These are phyloP conservation scores for Drosophila bunnanda DNA, from an alignment of 2,888 invertebrate genomes.

Conservation along the genomic window DNA sequence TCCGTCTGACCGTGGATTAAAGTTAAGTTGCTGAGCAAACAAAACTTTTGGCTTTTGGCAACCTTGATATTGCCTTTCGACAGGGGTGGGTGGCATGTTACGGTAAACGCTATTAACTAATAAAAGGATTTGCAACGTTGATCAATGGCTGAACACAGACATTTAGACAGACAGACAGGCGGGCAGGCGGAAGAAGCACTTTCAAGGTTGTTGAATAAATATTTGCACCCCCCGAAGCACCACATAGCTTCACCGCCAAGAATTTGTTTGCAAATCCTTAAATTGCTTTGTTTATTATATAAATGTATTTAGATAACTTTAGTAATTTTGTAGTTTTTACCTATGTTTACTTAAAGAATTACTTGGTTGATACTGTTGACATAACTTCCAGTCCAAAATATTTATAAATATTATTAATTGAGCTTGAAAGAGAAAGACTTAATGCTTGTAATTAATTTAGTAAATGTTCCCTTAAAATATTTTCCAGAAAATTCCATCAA, in stretches of 20 bases:
- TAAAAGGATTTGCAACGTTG: conserved; percentile 42
- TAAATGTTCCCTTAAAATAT: background rate
- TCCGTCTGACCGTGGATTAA: conserved; percentile 60
- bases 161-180: background rate
- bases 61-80: conserved; percentile 32
- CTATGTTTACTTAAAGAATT: background rate
- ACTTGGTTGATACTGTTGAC: background rate
- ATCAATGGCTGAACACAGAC: conserved; percentile 30
- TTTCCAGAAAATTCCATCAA: no score
- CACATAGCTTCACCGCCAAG: background rate
- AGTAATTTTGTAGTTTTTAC: background rate
- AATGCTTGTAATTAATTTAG: background rate
- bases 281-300: conserved; percentile 3
- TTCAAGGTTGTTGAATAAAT: conserved; percentile 28
- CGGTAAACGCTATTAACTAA: conserved; percentile 38
- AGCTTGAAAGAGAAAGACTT: background rate
- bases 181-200: conserved; percentile 9
- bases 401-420: background rate
- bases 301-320: background rate
- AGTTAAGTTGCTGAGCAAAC: conserved; percentile 60
- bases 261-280: conserved; percentile 9
- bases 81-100: conserved; percentile 37
- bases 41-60: conserved; percentile 42
- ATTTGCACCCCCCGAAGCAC: conserved; percentile 9
- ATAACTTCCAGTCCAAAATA: background rate